These are phyloP conservation scores for Scelioninae gen. 1 DNA, from an alignment of 2,888 invertebrate species.

Conservation along the genomic window DNA sequence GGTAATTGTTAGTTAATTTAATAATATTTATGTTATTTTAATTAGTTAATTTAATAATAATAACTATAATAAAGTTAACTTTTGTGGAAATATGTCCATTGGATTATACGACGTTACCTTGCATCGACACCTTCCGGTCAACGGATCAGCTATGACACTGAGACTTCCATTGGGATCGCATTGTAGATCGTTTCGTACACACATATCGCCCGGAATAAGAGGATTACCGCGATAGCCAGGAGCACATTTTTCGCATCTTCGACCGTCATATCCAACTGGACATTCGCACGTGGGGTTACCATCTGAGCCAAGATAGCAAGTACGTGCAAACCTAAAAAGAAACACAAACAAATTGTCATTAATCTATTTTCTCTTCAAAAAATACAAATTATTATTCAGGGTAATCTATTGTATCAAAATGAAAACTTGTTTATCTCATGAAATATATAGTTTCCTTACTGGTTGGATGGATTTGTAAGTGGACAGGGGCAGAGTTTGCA, in stretches of 20 bases:
- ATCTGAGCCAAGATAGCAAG: constrained; percentile 90
- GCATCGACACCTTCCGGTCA: constrained; percentile 88
- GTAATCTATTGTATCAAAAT: no score
- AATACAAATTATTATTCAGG: no score
- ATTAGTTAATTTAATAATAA: no score
- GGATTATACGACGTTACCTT: constrained; percentile 86
- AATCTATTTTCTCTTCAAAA: no score
- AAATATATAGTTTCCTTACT: no score
- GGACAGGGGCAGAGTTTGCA: no score
- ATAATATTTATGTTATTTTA: no score
- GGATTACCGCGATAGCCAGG: constrained; percentile 93
- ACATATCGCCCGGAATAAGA: constrained; percentile 89
- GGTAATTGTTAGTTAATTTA: no score
- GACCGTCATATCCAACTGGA: constrained; percentile 90
- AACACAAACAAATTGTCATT: no score
- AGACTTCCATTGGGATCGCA: constrained; percentile 91
- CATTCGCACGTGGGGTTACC: constrained; percentile 92
- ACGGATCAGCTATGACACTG: constrained; percentile 84
- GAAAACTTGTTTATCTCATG: no score
- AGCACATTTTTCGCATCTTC: constrained; percentile 91
- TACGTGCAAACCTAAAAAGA: constrained; percentile 90
- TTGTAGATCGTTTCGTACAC: constrained; percentile 86
- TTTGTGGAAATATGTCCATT: background rate
- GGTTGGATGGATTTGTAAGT: no score
- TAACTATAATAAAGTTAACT: no score